A percentile compares a stretch with the other conserved stretches of the same genome.
phyloP scores from a whole-genome alignment of 53 echinoderm and acorn worm genomes.

The Mesocentrotus franciscanus region DNA sequence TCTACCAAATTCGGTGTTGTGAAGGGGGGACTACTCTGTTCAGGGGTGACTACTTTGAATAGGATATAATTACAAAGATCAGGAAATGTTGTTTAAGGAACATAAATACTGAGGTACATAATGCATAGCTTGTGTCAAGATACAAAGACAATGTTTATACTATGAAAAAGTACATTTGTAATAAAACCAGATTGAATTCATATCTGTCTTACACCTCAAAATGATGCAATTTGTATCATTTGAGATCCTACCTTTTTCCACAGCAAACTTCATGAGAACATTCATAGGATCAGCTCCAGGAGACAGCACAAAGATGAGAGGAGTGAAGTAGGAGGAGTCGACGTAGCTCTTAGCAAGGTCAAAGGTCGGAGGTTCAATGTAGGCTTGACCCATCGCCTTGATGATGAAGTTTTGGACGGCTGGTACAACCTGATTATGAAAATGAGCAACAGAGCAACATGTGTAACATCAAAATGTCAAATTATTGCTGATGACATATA shows the following conservation, averaged over 20 bases:
- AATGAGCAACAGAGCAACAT: background rate
- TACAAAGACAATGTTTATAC: background rate
- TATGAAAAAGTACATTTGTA: background rate
- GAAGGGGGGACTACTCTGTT: background rate
- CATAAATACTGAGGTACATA: background rate
- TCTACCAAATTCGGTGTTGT: constrained; percentile 1
- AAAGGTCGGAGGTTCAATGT: constrained; percentile 99
- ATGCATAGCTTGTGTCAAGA: background rate
- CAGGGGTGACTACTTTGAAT: background rate
- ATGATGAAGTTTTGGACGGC: constrained; percentile 97
- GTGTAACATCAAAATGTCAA: background rate
- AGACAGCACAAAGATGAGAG: constrained; percentile 94
- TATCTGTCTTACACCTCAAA: background rate
- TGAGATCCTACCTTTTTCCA: constrained; percentile 84
- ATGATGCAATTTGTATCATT: background rate
- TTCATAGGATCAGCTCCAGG: constrained; percentile 98
- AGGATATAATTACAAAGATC: too few relatives aligned
- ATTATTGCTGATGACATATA: background rate
- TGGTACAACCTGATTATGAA: constrained; percentile 80
- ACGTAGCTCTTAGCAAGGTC: constrained; percentile 93
- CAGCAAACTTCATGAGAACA: constrained; percentile 95
- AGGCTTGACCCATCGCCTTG: constrained; percentile 89
- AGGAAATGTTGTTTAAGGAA: background rate
- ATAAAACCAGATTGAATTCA: background rate
- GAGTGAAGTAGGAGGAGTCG: constrained; percentile 88